Base-by-base conservation (phyloP, 2,113 vertebrate species). In the Strix uralensis region DNA sequence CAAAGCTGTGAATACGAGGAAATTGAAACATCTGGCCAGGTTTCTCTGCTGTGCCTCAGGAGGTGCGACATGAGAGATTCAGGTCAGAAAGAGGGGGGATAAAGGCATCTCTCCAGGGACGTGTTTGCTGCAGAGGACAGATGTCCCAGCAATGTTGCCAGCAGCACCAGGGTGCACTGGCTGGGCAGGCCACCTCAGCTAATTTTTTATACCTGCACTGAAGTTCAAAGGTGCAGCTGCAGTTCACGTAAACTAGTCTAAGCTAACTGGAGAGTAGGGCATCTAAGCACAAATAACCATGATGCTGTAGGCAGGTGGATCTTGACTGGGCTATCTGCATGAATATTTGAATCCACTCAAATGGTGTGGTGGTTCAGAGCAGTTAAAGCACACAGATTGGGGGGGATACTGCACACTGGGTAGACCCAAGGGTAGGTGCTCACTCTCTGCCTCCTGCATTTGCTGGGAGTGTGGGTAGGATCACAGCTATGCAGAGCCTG, bases 21-120 rank as follows among this genome's bases (percentile, higher is more conserved):
- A 95, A 95, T 77, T 54, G 90, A 80, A 96, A 96, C 97, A 97
- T 90, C 93, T 93, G 95, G 88, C 90, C 59, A 85, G 61, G n/a
- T 77, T 95, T 79, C 63, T 91, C 74, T 58, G 44, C 66, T 51
- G 47, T 70, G 91, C 92, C 83, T 46, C 85, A 26, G 75, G 86
- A 91, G 63, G 27, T 52, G 70, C 0, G 46, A 93, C 69, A 69
- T 15, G 52, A 75, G 66, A 77, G 58, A 82, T 82, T 81, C 55
- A 47, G 71, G 78, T 91, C 73, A 78, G 83, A 42, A 49, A 65
- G 57, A 40, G 46, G 12, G 12, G 29, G 36, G 20, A 70, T 69
- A 61, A 79, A 96, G 47, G 32, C 57, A 7, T 49, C 70, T 81
- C 61, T 93, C 61, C 54, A 42, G 57, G 77, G 38, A 30, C 1